Conservation (phyloP, 2,797 vertebrate genomes). For the Gadopsis bispinosus region DNA sequence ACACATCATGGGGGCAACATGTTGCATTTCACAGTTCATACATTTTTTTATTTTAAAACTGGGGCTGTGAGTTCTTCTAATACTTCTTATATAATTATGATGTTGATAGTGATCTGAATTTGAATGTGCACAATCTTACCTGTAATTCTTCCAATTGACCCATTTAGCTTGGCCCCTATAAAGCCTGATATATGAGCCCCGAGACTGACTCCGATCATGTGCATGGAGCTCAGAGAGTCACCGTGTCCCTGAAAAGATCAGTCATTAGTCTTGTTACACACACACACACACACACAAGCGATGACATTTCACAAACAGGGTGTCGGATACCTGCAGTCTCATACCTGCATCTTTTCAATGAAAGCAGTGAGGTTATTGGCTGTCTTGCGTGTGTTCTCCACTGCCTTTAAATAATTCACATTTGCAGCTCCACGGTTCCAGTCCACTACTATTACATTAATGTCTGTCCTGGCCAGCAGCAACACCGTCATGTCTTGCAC, state of each 20-base stretch:
- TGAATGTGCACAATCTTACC: conserved; percentile 78
- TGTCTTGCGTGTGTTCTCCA: conserved; percentile 85
- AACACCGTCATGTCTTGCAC: rapidly evolving
- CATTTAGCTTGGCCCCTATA: conserved; percentile 87
- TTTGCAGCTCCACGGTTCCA: conserved; percentile 95
- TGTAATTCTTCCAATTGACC: conserved; percentile 93
- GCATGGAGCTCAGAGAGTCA: conserved; percentile 82
- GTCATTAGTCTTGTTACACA: background rate
- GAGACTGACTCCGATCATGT: conserved; percentile 94
- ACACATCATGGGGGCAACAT: background rate
- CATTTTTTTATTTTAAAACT: background rate
- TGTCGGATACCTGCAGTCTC: background rate
- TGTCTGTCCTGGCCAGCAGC: conserved; percentile 82
- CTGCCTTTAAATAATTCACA: conserved; percentile 86
- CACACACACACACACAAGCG: background rate
- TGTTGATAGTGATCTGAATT: background rate
- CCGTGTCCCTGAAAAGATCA: conserved; percentile 81
- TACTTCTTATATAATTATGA: background rate
- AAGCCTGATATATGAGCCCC: conserved; percentile 96
- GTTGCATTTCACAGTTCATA: background rate
- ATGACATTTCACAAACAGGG: background rate
- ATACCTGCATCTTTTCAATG: conserved; percentile 89
- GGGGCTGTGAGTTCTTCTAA: background rate
- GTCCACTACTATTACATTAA: conserved; percentile 92
- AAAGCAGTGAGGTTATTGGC: conserved; percentile 85